Conservation (phyloP, 1,140 invertebrate species). For the Drosophila guanche region DNA sequence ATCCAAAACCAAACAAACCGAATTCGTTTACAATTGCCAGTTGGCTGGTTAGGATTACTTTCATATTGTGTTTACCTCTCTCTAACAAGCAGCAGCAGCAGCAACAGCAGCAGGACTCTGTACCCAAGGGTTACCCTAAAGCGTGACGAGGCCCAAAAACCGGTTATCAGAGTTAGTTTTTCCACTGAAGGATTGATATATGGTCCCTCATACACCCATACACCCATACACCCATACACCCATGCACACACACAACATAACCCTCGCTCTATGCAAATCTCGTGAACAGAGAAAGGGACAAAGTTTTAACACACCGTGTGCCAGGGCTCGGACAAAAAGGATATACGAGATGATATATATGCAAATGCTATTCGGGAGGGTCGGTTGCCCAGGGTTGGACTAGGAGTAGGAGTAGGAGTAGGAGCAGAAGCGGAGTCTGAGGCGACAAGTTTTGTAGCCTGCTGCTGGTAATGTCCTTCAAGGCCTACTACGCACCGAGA, state of each 20-base stretch:
- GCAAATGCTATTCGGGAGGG: slow-evolving; percentile 58
- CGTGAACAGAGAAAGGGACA: slow-evolving; percentile 48
- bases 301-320: slow-evolving; percentile 65
- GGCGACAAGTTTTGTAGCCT: slow-evolving; percentile 71
- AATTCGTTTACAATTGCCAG: slow-evolving; percentile 55
- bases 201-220: slow-evolving; percentile 20
- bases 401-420: not conserved
- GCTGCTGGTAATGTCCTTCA: slow-evolving; percentile 74
- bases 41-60: slow-evolving; percentile 50
- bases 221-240: not conserved
- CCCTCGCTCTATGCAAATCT: slow-evolving; percentile 40
- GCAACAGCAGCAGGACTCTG: slow-evolving; percentile 22
- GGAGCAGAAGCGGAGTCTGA: slow-evolving; percentile 11
- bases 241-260: not conserved
- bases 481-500: slow-evolving; percentile 34
- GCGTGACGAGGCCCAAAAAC: slow-evolving; percentile 25
- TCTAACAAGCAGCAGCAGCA: slow-evolving; percentile 42
- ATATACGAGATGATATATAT: slow-evolving; percentile 74
- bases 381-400: not conserved
- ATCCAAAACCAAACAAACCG: slow-evolving; percentile 38
- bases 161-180: slow-evolving; percentile 60
- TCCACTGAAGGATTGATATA: slow-evolving; percentile 33
- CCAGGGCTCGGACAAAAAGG: slow-evolving; percentile 56
- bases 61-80: slow-evolving; percentile 51
- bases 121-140: slow-evolving; percentile 46